Percentiles rank a stretch among this genome's conserved stretches.
Evolutionary conservation across 1,140 invertebrate species (phyloP).

Genomic region (Neoseiulus cucumeris): DNA sequence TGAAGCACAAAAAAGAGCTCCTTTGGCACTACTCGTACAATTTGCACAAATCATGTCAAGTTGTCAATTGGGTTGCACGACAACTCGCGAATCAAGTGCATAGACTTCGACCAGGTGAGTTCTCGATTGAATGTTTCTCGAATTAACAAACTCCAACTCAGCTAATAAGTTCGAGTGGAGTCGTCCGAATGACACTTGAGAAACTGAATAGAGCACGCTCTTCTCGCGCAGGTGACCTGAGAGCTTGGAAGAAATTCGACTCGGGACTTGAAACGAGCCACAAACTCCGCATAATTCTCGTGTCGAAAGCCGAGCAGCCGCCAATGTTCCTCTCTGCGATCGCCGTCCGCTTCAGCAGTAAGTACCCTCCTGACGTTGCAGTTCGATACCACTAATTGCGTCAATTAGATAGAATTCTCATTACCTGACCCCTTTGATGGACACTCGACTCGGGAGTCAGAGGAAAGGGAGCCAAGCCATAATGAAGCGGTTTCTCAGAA

Average conservation of each 20-base stretch:
- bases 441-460: too few species aligned
- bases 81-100: conserved; percentile 4
- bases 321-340: neutral
- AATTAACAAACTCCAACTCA: neutral
- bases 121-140: neutral
- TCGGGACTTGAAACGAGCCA: neutral
- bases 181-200: neutral
- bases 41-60: neutral
- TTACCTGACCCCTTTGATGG: neutral
- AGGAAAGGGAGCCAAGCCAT: too few species aligned
- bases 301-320: neutral
- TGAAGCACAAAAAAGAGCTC: neutral
- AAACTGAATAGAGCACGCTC: neutral
- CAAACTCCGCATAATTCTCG: neutral
- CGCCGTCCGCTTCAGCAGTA: neutral
- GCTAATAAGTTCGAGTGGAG: neutral
- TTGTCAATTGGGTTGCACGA: neutral
- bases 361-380: neutral
- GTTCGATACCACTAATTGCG: neutral
- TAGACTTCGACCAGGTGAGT: neutral
- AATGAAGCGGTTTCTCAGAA: neutral
- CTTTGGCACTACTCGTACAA: neutral
- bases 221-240: neutral
- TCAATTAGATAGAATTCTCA: neutral
- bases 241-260: neutral